Base-by-base conservation (phyloP, 2,113 vertebrate species). In the Struthio camelus region DNA sequence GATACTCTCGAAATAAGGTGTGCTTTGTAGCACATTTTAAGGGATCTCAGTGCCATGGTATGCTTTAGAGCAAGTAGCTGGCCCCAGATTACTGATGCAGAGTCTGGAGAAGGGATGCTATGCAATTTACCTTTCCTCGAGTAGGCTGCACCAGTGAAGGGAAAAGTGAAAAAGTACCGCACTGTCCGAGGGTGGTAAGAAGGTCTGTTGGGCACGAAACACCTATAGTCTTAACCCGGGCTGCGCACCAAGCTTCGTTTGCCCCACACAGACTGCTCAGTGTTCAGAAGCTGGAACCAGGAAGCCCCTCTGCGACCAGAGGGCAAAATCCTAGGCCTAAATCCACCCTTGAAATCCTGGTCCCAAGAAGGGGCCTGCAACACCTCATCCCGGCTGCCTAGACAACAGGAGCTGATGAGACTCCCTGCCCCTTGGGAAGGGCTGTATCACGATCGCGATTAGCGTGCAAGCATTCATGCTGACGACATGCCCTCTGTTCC, bases 221-320 rank as follows among this genome's bases (percentile, higher is more conserved):
- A 2, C 0, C 36, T 38, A 9, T 3, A 42, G 44, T 30, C 30
- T 32, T 18, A 32, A 32, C 53, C 42, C 50, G 17, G 48, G 44
- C 64, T 44, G 24, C 53, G 14, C 27, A 19, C 11, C 71, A 54
- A 83, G 59, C 56, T 58, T 32, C 56, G 18, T 58, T 32, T 32
- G 28, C 14, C 32, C 67, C 66, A 58, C 1, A 2, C 40, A 81
- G 54, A 32, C 20, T 19, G 40, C 72, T 34, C 20, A 73, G 50
- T 2, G 14, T 7, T 62, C 36, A 62, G 69, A 10, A 89, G n/a
- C 34, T 75, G 46, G 24, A 92, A 67, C 17, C 50, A 85, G 62
- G 86, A 53, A 30, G 40, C n/a, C 58, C 56, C 56, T 30, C 32
- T 32, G 15, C 30, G 30, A 66, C 14, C 50, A 90, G 58, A 88